Conservation (phyloP, 2,888 invertebrate species). For the Polia nebulosa region DNA sequence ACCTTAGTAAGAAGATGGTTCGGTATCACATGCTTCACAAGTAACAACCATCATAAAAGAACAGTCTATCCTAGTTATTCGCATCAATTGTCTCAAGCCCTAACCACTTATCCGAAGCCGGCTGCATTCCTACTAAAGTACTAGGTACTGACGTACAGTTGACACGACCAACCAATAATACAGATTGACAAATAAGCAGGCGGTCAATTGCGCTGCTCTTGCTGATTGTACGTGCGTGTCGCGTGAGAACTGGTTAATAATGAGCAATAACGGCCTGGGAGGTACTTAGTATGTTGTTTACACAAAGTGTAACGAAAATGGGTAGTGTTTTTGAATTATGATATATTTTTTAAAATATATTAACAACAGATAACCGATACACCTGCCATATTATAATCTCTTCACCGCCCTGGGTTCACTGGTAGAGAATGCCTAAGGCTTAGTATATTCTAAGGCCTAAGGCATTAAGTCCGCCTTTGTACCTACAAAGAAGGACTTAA, state of each 20-base stretch:
- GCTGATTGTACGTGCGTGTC: slow-evolving; percentile 65
- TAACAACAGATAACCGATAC: no score
- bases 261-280: slow-evolving; percentile 58
- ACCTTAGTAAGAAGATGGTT: neutral
- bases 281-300: slow-evolving; percentile 28
- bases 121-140: slow-evolving; percentile 48
- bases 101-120: slow-evolving; percentile 20
- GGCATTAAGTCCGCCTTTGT: no score
- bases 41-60: neutral
- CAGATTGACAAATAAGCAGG: slow-evolving; percentile 64
- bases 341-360: no score
- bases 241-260: slow-evolving; percentile 65
- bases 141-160: slow-evolving; percentile 13
- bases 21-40: neutral
- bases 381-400: no score
- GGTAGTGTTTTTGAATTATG: no score
- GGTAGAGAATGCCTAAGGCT: no score
- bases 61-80: neutral
- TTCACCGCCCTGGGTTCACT: no score
- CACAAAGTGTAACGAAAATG: no score
- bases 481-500: no score
- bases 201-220: slow-evolving; percentile 58
- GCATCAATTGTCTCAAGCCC: slow-evolving; percentile 45
- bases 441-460: no score
- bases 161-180: slow-evolving; percentile 40